Conservation (phyloP, 2,888 invertebrate species). For the Melanostoma scalare region DNA sequence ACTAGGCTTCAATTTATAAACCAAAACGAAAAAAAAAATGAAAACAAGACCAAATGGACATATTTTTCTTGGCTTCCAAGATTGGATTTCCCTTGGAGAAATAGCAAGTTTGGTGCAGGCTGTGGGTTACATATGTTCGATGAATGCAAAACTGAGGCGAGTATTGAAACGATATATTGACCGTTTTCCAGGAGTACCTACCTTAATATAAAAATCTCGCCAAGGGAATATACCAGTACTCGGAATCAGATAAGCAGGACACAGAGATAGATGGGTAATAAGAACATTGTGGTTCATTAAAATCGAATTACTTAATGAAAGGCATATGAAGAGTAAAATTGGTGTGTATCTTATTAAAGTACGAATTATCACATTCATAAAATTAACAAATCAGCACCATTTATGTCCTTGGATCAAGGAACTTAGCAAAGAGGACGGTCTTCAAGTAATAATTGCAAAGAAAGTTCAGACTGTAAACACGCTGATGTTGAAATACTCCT, state of each 20-base stretch:
- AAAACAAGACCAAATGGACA: conserved; percentile 42
- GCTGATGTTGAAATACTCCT: no score
- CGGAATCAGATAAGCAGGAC: conserved; percentile 49
- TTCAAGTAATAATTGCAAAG: no score
- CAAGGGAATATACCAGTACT: background rate
- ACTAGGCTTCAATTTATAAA: conserved; percentile 69
- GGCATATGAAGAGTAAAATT: background rate
- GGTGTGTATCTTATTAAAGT: background rate
- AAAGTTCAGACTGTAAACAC: no score
- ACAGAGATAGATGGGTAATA: conserved; percentile 55
- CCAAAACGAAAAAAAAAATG: conserved; percentile 16
- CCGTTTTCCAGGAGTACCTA: background rate
- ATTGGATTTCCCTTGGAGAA: conserved; percentile 45
- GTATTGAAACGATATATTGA: conserved; percentile 51
- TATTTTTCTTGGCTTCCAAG: conserved; percentile 46
- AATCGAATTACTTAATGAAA: conserved; percentile 52
- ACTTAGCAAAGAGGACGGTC: no score
- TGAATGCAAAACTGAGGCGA: conserved; percentile 20
- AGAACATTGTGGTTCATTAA: conserved; percentile 67
- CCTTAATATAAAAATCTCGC: conserved; percentile 4
- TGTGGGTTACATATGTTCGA: conserved; percentile 51
- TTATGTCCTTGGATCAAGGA: no score
- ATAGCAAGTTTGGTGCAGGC: background rate
- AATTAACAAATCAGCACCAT: no score
- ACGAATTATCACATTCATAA: background rate